Evolutionary conservation across 2,113 vertebrate genomes (phyloP), one percentile per base, ranked within the genome.

Genomic region (Sclerurus mexicanus): DNA sequence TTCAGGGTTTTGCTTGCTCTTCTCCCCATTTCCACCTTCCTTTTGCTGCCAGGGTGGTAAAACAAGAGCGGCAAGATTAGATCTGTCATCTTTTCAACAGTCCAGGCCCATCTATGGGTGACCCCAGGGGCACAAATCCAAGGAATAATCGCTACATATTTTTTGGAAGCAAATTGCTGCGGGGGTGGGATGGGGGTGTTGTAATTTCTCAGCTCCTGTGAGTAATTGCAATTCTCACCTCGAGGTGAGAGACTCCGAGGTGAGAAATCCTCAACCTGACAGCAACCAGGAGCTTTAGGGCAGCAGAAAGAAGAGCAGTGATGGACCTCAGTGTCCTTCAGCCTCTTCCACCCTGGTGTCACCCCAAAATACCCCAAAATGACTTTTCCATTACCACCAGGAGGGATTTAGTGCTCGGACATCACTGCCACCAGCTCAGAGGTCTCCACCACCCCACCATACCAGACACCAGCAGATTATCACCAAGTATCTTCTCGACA

Each of bases 251-350:
- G 80, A 84, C 73, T 91, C 76, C 13, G 50, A 80, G 63, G 50
- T 74, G 91, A 92, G 63, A 59, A 92, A 95, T 35, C n/a, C 42
- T 40, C 27, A 24, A 47, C 59, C 15, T 12, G 19, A 30, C 67
- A 49, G 50, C 40, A 24, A 20, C 49, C 44, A 30, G 19, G 52
- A 94, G 84, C 53, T 86, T 69, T 31, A 72, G 60, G 46, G 53
- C 69, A 93, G 82, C 82, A 85, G 62, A 72, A 90, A 78, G 15
- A 3, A 7, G 30, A 82, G 46, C 16, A 71, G 10, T 0, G 5
- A 72, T 9, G 0, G 1, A 33, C 5, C 11, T 14, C 0, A 0
- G 5, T 33, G 52, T 50, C 72, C 88, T 87, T 56, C 69, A 87
- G n/a, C 5, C 21, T 17, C 17, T 72, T n/a, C 20, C 64, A 84